Conservation (phyloP, 2,797 vertebrate genomes). For the Enteromius afrohamiltoni region DNA sequence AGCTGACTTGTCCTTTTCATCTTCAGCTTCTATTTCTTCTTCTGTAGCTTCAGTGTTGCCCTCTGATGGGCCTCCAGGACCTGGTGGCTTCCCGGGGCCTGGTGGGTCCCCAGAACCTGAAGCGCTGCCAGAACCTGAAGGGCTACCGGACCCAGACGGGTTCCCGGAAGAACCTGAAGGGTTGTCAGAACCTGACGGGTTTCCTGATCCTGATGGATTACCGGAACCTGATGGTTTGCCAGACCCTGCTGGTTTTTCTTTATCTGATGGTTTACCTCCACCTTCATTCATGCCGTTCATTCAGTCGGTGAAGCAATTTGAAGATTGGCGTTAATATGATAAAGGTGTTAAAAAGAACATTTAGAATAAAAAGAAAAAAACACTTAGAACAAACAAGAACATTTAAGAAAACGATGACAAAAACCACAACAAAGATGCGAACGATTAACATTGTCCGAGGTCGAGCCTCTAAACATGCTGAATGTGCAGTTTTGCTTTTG, state of each 20-base stretch:
- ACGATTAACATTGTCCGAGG: conserved; percentile 54
- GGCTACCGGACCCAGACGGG: not conserved
- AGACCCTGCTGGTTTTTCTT: conserved; percentile 31
- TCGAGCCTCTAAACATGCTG: conserved; percentile 23
- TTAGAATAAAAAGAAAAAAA: conserved; percentile 25
- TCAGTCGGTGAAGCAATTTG: conserved; percentile 18
- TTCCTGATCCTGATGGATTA: conserved; percentile 47
- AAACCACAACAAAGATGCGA: conserved; percentile 48
- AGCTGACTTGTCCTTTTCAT: conserved; percentile 57
- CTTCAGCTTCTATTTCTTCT: conserved; percentile 64
- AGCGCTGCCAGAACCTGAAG: conserved; percentile 43
- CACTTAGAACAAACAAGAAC: conserved; percentile 41
- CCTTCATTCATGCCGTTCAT: conserved; percentile 36
- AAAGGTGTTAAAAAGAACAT: conserved; percentile 44
- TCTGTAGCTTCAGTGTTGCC: conserved; percentile 61
- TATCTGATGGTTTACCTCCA: conserved; percentile 49
- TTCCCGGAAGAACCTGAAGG: conserved; percentile 9
- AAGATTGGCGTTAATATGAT: conserved; percentile 13
- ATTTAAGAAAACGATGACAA: conserved; percentile 30
- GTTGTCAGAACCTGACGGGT: conserved; percentile 8
- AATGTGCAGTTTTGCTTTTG: not conserved
- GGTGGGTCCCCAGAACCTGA: conserved; percentile 32
- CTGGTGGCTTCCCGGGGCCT: conserved; percentile 38
- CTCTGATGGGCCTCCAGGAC: conserved; percentile 51
- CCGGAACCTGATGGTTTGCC: conserved; percentile 16